These are phyloP conservation scores for Cerastoderma edule DNA, from an alignment of 2,888 invertebrate genomes.

Conservation along the genomic window DNA sequence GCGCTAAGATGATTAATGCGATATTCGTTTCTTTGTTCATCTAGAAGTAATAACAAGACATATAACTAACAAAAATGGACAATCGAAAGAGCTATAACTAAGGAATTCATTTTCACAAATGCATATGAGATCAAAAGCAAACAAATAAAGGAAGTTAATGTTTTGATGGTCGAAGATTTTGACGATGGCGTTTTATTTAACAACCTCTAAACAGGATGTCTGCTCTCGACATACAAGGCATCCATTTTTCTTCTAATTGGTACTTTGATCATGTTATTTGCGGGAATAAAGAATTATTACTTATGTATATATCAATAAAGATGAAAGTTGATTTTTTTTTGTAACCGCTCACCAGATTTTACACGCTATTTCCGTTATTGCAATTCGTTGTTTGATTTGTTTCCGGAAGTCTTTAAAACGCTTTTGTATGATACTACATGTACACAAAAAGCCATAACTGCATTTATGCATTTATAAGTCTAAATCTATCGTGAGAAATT, in stretches of 20 bases:
- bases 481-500: too few species aligned
- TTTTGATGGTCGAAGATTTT: slow-evolving; percentile 4
- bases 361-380: background rate
- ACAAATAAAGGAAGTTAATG: slow-evolving; percentile 5
- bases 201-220: slow-evolving; percentile 27
- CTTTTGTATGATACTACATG: too few species aligned
- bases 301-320: background rate
- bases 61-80: too few species aligned
- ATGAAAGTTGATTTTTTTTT: background rate
- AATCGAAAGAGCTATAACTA: too few species aligned
- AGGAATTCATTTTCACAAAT: too few species aligned
- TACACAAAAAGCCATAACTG: too few species aligned
- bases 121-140: background rate
- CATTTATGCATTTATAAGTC: too few species aligned
- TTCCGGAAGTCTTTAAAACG: too few species aligned
- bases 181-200: slow-evolving; percentile 27
- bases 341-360: too few species aligned
- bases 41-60: slow-evolving; percentile 1
- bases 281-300: background rate
- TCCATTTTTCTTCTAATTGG: slow-evolving; percentile 13
- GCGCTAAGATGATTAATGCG: too few species aligned
- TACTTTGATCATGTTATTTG: background rate
- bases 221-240: slow-evolving; percentile 26
- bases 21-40: too few species aligned
- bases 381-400: too few species aligned